Base-by-base conservation (phyloP, 1,140 invertebrate genomes). In the Papilio polytes region DNA sequence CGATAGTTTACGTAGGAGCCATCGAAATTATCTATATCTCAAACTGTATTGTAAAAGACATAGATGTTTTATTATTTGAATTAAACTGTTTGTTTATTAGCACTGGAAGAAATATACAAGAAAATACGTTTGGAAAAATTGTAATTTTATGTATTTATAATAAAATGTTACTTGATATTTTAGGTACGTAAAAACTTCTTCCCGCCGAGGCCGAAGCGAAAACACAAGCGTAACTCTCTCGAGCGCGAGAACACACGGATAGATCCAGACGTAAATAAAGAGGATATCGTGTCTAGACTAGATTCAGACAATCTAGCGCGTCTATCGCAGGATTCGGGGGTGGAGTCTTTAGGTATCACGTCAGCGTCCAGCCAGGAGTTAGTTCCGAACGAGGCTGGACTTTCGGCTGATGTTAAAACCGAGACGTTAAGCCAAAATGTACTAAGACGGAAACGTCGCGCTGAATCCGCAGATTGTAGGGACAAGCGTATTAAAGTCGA, bases 121-220 rank as follows among this genome's bases (percentile, higher is more conserved):
- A 66, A 66, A n/a, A 26, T 66, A 10, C n/a, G 6, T 36, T 73
- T 46, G 63, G 22, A 44, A 31, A 73, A 44, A 36, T 10, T n/a
- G 72, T 10, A 3, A 46, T 10, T 73, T 44, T 10, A 13, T 77
- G 3, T n/a, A 8, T 63, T 4, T 63, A 63, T 59, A 2, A 22
- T 78, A 78, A 78, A 59, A 63, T 78, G 51, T 78, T 3, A n/a
- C 31, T 78, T 56, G 10, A 87, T 87, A 72, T 70, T 94, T 74
- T 92, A 97, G 96, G 95, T 96, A 83, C 94, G 96, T 86, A 97
- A 96, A 94, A 96, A 94, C 86, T 96, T 96, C 88, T 96, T 96
- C 90, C 96, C 96, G 20, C 96, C 96, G 66, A 93, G 96, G 83
- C 96, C 96, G 80, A 96, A 94, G 84, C 92, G 95, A 80, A 96